phyloP scores from a whole-genome alignment of 1,140 invertebrate species.

The Leptoteleia sp. region DNA sequence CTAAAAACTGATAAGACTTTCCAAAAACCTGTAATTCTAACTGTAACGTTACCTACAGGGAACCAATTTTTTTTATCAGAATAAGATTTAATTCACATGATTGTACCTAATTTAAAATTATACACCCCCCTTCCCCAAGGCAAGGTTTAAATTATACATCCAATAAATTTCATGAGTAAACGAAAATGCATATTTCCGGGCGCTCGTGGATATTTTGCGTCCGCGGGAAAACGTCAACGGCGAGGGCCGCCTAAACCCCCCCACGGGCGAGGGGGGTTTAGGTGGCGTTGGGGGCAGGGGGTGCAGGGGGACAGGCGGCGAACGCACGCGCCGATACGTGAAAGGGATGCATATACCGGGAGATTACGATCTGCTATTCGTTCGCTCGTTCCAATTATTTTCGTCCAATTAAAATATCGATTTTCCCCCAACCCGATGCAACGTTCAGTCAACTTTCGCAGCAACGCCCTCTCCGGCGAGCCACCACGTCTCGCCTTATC shows the following conservation, averaged over 20 bases:
- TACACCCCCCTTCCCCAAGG: too few relatives aligned
- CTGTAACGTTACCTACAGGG: too few relatives aligned
- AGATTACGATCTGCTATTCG: constrained; percentile 80
- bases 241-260: not conserved
- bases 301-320: constrained; percentile 23
- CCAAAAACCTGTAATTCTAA: too few relatives aligned
- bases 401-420: constrained; percentile 82
- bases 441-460: constrained; percentile 66
- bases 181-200: constrained; percentile 44
- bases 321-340: constrained; percentile 71
- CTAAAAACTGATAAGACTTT: too few relatives aligned
- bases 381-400: constrained; percentile 81
- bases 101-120: too few relatives aligned
- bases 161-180: constrained; percentile 46
- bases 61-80: too few relatives aligned
- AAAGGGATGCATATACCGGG: constrained; percentile 69
- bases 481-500: too few relatives aligned
- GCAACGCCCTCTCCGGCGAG: constrained; percentile 54
- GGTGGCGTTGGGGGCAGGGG: too few relatives aligned
- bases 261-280: constrained; percentile 26
- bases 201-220: constrained; percentile 25
- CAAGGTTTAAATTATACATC: constrained; percentile 31
- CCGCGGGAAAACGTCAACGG: constrained; percentile 27
- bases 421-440: constrained; percentile 72
- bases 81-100: too few relatives aligned